Percentiles rank a stretch among this genome's conserved stretches.
Conservation (phyloP, 1,140 invertebrate species). For the Trachymyrmex cornetzi region DNA sequence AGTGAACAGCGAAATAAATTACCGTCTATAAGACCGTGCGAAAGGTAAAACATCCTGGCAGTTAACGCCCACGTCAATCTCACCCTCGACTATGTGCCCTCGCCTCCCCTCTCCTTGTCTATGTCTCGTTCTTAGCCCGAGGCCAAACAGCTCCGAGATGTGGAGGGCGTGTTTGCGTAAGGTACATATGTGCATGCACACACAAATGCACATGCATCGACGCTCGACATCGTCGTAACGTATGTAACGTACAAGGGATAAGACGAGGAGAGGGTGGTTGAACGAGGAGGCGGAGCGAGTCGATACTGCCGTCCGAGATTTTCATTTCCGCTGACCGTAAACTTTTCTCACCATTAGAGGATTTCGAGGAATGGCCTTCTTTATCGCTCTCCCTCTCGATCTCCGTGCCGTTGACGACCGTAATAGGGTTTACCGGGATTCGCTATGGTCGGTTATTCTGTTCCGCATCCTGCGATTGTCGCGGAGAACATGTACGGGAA, state of each 20-base stretch:
- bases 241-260: background rate
- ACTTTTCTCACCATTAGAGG: constrained; percentile 58
- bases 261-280: background rate
- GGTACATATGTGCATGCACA: constrained; percentile 30
- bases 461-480: background rate
- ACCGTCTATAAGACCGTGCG: constrained; percentile 77
- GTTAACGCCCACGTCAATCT: constrained; percentile 40
- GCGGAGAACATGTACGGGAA: background rate
- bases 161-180: constrained; percentile 36
- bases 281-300: constrained; percentile 30
- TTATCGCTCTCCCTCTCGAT: constrained; percentile 50
- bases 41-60: constrained; percentile 77
- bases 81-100: constrained; percentile 14
- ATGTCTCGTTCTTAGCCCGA: constrained; percentile 44
- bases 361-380: constrained; percentile 52
- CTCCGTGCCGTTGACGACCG: background rate
- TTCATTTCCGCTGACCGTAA: constrained; percentile 63
- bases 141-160: constrained; percentile 25
- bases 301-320: constrained; percentile 58
- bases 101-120: constrained; percentile 13
- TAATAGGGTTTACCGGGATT: constrained; percentile 59
- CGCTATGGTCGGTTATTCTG: background rate
- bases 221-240: constrained; percentile 27
- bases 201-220: constrained; percentile 43
- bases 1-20: constrained; percentile 78